phyloP scores from a whole-genome alignment of 2,888 invertebrate species.

The Trilocha varians region DNA sequence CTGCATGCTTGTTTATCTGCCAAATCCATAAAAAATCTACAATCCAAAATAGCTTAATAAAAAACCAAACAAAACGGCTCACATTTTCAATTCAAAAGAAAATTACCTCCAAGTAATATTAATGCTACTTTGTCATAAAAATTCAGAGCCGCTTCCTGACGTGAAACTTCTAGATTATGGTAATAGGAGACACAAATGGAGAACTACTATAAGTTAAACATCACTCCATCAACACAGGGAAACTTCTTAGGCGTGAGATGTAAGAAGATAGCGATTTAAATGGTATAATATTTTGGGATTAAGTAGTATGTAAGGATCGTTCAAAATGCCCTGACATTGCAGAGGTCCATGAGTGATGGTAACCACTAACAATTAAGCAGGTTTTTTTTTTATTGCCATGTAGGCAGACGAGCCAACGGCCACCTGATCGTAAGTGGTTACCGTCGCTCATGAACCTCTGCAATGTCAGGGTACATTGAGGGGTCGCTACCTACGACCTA shows the following conservation, averaged over 20 bases:
- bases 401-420: no score
- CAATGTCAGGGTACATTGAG: no score
- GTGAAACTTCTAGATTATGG: slow-evolving; percentile 9
- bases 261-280: slow-evolving; percentile 11
- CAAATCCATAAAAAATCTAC: background rate
- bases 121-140: slow-evolving; percentile 10
- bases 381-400: no score
- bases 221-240: slow-evolving; percentile 25
- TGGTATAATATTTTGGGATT: no score
- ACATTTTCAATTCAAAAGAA: background rate
- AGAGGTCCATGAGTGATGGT: no score
- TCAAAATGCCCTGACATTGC: no score
- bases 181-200: slow-evolving; percentile 25
- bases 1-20: no score
- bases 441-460: no score
- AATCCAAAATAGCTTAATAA: background rate
- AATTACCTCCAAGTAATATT: slow-evolving; percentile 5
- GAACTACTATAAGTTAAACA: slow-evolving; percentile 24
- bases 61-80: background rate
- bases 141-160: background rate
- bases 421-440: no score
- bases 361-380: no score
- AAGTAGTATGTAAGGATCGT: no score
- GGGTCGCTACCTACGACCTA: no score
- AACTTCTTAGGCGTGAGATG: slow-evolving; percentile 14